phyloP scores from a whole-genome alignment of 2,888 invertebrate species.

The Schrankia costaestrigalis region DNA sequence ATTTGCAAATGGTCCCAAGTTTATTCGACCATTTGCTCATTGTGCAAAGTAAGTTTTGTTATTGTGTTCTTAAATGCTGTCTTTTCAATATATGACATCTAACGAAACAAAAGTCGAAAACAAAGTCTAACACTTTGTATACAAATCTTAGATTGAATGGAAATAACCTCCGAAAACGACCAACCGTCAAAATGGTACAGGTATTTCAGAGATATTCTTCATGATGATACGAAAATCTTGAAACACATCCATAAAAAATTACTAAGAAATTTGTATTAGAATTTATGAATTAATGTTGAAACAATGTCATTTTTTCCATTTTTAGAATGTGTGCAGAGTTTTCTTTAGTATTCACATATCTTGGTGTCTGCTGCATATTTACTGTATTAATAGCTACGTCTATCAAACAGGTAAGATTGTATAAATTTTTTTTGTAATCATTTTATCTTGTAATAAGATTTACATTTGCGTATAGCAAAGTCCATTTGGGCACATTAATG shows the following conservation, averaged over 20 bases:
- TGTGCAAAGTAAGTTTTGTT: conserved; percentile 67
- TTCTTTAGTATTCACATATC: conserved; percentile 84
- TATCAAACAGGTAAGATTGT: conserved; percentile 79
- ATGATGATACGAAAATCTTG: neutral
- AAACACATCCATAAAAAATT: too few species aligned
- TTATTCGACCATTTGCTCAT: conserved; percentile 63
- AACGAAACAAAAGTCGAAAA: too few species aligned
- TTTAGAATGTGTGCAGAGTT: conserved; percentile 80
- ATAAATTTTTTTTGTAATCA: neutral
- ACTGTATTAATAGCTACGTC: conserved; percentile 87
- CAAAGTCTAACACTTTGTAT: neutral
- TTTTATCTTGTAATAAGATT: too few species aligned
- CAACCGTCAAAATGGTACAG: too few species aligned
- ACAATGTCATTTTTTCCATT: conserved; percentile 10
- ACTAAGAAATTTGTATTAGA: too few species aligned
- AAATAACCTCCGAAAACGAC: too few species aligned
- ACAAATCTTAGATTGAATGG: too few species aligned
- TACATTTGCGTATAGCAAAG: too few species aligned
- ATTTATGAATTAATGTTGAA: too few species aligned
- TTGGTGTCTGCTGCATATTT: conserved; percentile 88
- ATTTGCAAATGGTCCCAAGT: conserved; percentile 80
- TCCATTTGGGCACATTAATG: too few species aligned
- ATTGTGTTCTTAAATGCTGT: neutral
- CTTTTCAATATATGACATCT: too few species aligned
- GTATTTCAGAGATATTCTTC: too few species aligned